These are phyloP conservation scores for Polydrusus pterygomalis DNA, from an alignment of 2,888 invertebrate genomes.

Conservation along the genomic window DNA sequence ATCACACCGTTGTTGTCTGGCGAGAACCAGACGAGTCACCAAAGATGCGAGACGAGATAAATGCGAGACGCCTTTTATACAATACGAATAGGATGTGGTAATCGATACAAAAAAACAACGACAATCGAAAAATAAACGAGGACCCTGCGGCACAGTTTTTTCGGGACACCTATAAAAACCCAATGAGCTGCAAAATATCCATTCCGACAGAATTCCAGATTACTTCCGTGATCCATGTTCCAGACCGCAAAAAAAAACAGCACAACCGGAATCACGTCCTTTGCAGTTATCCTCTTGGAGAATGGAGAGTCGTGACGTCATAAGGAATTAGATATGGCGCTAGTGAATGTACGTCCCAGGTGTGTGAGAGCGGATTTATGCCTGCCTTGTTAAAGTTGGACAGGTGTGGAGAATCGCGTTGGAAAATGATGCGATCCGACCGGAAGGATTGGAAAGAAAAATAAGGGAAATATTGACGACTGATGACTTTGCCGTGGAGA, in stretches of 20 bases:
- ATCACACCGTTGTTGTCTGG: too few relatives aligned
- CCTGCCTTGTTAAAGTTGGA: slow-evolving; percentile 29
- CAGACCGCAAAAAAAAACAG: slow-evolving; percentile 27
- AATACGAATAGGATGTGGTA: too few relatives aligned
- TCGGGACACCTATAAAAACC: slow-evolving; percentile 18
- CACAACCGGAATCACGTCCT: slow-evolving; percentile 44
- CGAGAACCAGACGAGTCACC: too few relatives aligned
- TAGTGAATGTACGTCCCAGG: slow-evolving; percentile 32
- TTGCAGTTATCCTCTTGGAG: slow-evolving; percentile 37
- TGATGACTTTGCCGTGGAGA: neutral
- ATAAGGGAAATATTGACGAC: slow-evolving; percentile 6
- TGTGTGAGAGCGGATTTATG: slow-evolving; percentile 37
- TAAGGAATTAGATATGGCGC: slow-evolving; percentile 43
- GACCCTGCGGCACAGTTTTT: neutral
- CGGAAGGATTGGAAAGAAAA: slow-evolving; percentile 12
- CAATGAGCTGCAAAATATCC: slow-evolving; percentile 33
- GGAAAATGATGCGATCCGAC: slow-evolving; percentile 12
- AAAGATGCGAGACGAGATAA: too few relatives aligned
- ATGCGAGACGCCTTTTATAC: too few relatives aligned
- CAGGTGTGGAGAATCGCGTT: slow-evolving; percentile 31
- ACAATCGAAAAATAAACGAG: too few relatives aligned
- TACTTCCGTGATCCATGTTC: slow-evolving; percentile 31
- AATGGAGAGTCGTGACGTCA: slow-evolving; percentile 43
- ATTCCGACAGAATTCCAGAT: slow-evolving; percentile 41
- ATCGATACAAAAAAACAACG: too few relatives aligned